Percentiles rank a stretch among this genome's conserved stretches.
These are phyloP conservation scores for Luehdorfia chinensis DNA, from an alignment of 1,140 invertebrate genomes.

Conservation along the genomic window DNA sequence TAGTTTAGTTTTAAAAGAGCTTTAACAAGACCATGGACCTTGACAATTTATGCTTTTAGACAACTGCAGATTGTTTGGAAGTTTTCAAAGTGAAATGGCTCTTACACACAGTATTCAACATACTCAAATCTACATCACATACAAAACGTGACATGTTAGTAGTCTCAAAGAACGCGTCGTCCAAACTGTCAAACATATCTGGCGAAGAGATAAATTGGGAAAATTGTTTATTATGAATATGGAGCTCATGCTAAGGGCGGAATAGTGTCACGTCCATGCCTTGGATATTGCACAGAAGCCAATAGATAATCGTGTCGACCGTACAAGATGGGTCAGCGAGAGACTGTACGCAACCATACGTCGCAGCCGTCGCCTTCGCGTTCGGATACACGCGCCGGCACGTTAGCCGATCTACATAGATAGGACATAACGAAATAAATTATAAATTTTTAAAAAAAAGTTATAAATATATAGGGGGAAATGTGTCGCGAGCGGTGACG, in stretches of 20 bases:
- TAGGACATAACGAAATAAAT: constrained; percentile 74
- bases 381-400: not conserved
- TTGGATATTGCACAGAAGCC: too few species aligned
- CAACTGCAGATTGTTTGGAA: too few species aligned
- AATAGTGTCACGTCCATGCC: too few species aligned
- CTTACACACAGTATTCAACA: constrained; percentile 1
- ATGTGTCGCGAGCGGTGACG: constrained; percentile 26
- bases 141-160: not conserved
- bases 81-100: not conserved
- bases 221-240: too few species aligned
- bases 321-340: too few species aligned
- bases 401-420: constrained; percentile 52
- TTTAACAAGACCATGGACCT: not conserved
- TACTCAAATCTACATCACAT: constrained; percentile 5
- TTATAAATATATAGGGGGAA: constrained; percentile 59
- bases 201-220: too few species aligned
- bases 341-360: too few species aligned
- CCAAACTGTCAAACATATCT: not conserved
- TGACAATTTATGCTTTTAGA: too few species aligned
- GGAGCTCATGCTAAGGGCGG: not conserved
- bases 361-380: too few species aligned
- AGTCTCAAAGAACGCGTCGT: constrained; percentile 1
- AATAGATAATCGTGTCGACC: too few species aligned
- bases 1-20: constrained; percentile 4
- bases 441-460: constrained; percentile 68